Conservation (phyloP, 2,797 vertebrate species). For the Pseudocheirus occidentalis region DNA sequence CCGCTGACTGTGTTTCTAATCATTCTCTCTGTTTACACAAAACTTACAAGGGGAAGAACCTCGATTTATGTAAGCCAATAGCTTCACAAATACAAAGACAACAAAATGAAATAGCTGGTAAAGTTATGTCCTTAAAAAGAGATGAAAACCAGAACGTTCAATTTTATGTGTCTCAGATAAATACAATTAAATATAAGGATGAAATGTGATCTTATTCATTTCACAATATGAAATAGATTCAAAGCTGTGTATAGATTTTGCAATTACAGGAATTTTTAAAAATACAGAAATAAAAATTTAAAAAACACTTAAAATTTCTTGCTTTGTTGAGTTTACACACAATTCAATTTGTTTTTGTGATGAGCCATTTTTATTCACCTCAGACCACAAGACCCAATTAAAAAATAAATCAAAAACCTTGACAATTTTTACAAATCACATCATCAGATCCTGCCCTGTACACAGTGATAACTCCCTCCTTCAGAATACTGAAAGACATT, state of each 20-base stretch:
- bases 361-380: conserved; percentile 22
- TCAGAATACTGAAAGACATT: conserved; percentile 46
- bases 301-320: conserved; percentile 34
- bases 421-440: conserved; percentile 46
- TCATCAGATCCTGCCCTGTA: conserved; percentile 37
- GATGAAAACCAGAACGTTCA: not conserved
- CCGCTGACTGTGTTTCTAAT: not conserved
- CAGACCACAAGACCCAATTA: conserved; percentile 52
- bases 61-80: not conserved
- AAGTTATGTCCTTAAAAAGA: not conserved
- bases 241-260: not conserved
- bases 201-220: not conserved
- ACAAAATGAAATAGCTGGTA: not conserved
- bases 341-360: conserved; percentile 57
- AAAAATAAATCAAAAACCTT: conserved; percentile 65
- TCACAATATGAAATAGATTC: not conserved
- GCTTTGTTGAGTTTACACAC: conserved; percentile 9
- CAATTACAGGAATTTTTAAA: not conserved
- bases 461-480: not conserved
- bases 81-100: not conserved
- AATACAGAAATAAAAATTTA: conserved; percentile 14
- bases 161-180: not conserved
- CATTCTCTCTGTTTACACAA: not conserved
- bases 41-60: not conserved
- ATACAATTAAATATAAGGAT: not conserved